Conservation (phyloP, 2,113 vertebrate species). For the Oryzias javanicus region DNA sequence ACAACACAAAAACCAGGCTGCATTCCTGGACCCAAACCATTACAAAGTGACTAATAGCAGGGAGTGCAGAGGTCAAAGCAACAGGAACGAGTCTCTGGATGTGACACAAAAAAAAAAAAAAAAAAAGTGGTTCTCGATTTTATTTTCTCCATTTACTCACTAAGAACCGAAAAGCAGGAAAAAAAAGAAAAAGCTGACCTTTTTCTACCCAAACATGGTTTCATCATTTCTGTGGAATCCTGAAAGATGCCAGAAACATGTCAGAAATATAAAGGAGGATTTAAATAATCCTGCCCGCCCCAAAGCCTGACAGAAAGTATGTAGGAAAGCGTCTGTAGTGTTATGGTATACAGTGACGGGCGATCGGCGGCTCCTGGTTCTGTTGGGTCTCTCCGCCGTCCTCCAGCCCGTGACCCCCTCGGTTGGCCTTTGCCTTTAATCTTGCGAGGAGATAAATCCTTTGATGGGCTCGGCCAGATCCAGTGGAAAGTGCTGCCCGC, state of each 20-base stretch:
- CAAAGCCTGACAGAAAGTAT: constrained; percentile 43
- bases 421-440: constrained; percentile 79
- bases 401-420: constrained; percentile 61
- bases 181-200: constrained; percentile 44
- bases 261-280: constrained; percentile 66
- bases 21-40: constrained; percentile 62
- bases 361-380: constrained; percentile 11
- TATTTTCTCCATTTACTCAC: constrained; percentile 22
- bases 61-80: constrained; percentile 63
- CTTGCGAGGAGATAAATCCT: constrained; percentile 77
- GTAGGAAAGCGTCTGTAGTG: constrained; percentile 55
- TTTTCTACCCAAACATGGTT: constrained; percentile 53
- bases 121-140: constrained; percentile 19
- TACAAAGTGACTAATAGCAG: constrained; percentile 59
- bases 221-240: constrained; percentile 68
- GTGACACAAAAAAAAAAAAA: constrained; percentile 38
- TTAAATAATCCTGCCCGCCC: constrained; percentile 54
- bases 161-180: background rate
- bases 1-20: constrained; percentile 34
- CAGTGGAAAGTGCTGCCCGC: constrained; percentile 70
- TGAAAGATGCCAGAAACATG: constrained; percentile 67
- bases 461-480: constrained; percentile 75
- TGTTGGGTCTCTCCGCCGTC: constrained; percentile 21
- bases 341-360: background rate
- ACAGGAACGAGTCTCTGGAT: constrained; percentile 62